Percentiles rank a stretch among this genome's conserved stretches.
Evolutionary conservation across 1,140 invertebrate genomes (phyloP).

Genomic region (Heliconius congener): DNA sequence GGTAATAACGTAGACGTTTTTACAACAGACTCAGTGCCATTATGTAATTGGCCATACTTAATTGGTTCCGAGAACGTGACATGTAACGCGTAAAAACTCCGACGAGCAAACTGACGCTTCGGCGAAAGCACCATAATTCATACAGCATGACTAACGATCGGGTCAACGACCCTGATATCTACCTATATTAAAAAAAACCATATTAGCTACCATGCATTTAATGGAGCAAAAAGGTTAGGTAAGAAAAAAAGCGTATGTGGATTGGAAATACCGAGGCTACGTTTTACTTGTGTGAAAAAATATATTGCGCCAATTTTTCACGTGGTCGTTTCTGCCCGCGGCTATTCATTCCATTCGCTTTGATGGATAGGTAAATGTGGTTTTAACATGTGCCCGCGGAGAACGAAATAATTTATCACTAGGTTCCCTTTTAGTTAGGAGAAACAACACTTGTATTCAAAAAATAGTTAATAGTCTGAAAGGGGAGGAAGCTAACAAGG

Average conservation of each 20-base stretch:
- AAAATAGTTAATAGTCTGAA: not conserved
- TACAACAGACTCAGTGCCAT: constrained; percentile 27
- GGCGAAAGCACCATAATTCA: constrained; percentile 50
- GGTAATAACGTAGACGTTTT: constrained; percentile 22
- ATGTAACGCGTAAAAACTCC: constrained; percentile 25
- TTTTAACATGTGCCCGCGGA: not conserved
- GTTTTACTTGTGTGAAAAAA: constrained; percentile 17
- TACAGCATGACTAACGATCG: constrained; percentile 46
- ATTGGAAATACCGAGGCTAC: constrained; percentile 16
- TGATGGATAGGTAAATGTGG: constrained; percentile 8
- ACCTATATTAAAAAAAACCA: constrained; percentile 17
- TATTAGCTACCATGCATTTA: constrained; percentile 24
- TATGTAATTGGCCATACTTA: constrained; percentile 42
- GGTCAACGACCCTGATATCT: constrained; percentile 29
- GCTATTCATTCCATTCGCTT: not conserved
- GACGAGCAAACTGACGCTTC: constrained; percentile 33
- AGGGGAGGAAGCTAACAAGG: not conserved
- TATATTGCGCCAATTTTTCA: constrained; percentile 6
- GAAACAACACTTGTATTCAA: not conserved
- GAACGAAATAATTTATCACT: not conserved
- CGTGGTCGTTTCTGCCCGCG: constrained; percentile 5
- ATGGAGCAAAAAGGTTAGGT: constrained; percentile 29
- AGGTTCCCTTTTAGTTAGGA: not conserved
- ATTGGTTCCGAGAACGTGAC: constrained; percentile 43
- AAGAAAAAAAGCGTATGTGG: constrained; percentile 19